Evolutionary conservation across 2,113 vertebrate genomes (phyloP).

Genomic region (Tragelaphus scriptus): DNA sequence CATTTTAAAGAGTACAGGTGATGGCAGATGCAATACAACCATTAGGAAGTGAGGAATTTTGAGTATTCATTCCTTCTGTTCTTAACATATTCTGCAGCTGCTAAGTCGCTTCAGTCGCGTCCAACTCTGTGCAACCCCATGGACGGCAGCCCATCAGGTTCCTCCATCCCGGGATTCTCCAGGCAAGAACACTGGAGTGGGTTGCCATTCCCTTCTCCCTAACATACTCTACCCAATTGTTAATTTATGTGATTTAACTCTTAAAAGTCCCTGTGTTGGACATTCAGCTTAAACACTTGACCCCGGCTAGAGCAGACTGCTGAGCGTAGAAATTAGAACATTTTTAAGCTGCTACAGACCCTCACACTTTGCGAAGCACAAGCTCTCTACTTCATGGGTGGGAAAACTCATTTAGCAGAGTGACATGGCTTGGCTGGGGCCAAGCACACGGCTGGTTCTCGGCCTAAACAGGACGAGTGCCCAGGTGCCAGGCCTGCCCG

Average conservation of each 20-base stretch:
- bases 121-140: neutral
- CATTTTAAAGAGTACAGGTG: neutral
- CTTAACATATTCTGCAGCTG: neutral
- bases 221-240: neutral
- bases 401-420: neutral
- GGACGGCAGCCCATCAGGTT: neutral
- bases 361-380: neutral
- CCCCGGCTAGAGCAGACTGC: accelerated
- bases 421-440: neutral
- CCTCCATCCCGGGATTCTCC: neutral
- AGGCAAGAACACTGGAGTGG: neutral
- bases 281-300: neutral
- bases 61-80: neutral
- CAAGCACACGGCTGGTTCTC: accelerated
- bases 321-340: no score
- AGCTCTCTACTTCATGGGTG: neutral
- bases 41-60: neutral
- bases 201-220: neutral
- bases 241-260: neutral
- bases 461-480: neutral
- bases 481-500: no score
- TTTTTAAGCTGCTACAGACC: neutral
- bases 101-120: neutral
- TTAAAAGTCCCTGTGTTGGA: neutral
- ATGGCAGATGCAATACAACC: no score